A percentile compares a stretch with the other conserved stretches of the same genome.
These are phyloP conservation scores for Oreohelix idahoensis DNA, from an alignment of 1,140 invertebrate species.

Conservation along the genomic window DNA sequence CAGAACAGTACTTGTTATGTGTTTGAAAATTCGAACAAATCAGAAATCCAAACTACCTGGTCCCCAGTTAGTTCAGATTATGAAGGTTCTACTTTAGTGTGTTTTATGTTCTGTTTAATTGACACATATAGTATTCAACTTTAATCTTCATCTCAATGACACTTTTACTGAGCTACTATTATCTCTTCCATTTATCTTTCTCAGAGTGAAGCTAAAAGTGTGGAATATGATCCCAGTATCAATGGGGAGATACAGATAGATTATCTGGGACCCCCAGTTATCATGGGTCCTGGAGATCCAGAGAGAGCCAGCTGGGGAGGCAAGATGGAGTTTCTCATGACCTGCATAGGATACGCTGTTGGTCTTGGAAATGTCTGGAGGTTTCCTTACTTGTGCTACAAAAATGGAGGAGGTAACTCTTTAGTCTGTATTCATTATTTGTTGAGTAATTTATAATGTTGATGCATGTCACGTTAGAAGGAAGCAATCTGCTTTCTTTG, in stretches of 20 bases:
- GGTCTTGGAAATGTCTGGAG: neutral
- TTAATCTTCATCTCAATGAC: too few relatives aligned
- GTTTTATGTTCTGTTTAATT: too few relatives aligned
- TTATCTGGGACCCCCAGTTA: neutral
- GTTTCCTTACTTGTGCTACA: neutral
- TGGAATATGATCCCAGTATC: neutral
- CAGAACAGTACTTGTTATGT: too few relatives aligned
- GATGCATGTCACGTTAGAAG: too few relatives aligned
- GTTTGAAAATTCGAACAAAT: too few relatives aligned
- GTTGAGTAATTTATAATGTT: too few relatives aligned
- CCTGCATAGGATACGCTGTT: neutral
- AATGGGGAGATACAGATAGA: neutral
- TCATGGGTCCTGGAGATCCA: neutral
- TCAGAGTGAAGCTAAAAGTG: neutral
- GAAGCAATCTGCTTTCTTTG: too few relatives aligned
- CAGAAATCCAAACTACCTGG: too few relatives aligned
- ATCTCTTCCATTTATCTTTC: neutral
- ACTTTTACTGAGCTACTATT: neutral
- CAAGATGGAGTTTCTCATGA: conserved; percentile 7
- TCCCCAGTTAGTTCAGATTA: too few relatives aligned
- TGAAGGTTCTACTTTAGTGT: too few relatives aligned
- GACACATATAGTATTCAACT: too few relatives aligned
- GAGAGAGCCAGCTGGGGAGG: neutral
- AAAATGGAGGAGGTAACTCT: conserved; percentile 1
- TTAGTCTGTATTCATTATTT: neutral